Evolutionary conservation across 2,113 vertebrate genomes (phyloP), one percentile per base, ranked within the genome.

Genomic region (Pipa parva): DNA sequence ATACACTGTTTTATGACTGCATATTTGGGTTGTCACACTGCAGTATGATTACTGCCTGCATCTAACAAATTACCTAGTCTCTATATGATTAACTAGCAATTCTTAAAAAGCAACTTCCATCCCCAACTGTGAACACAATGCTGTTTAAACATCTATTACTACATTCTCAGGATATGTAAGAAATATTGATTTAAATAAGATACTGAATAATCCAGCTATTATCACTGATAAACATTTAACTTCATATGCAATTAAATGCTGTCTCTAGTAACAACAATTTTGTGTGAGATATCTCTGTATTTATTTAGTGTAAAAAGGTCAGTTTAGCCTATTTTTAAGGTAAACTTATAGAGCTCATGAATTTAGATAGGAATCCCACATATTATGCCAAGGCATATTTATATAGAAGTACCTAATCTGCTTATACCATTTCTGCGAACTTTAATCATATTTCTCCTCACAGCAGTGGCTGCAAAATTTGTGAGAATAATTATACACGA

Each of bases 291-390:
- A 29, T 61, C 22, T 63, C 28, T 63, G 13, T 52, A 36, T 31
- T 21, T 37, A 50, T 46, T 29, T 37, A n/a, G 20, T 5, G 8
- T 85, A 88, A 83, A 76, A 84, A 87, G 83, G 88, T 87, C 87
- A 87, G 85, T 87, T 80, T 61, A 46, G 27, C 42, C 42, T 82
- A 83, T 87, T 89, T n/a, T 85, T 81, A 81, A 79, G 78, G 80
- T 85, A 86, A 87, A 84, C 79, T 77, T 76, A 84, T 76, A 82
- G 77, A 85, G 83, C 85, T 89, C 87, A 90, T 87, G 85, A 90
- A 90, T 90, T 90, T 90, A 89, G 84, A 89, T 85, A 86, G 86
- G 78, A 86, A 88, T 85, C 81, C n/a, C 81, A 83, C 82, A 81
- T 86, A 87, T 83, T 85, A 88, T 82, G 78, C 81, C 75, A 85